Evolutionary conservation across 2,888 invertebrate genomes (phyloP), one percentile per base, ranked within the genome.

Genomic region (Nomada flava): DNA sequence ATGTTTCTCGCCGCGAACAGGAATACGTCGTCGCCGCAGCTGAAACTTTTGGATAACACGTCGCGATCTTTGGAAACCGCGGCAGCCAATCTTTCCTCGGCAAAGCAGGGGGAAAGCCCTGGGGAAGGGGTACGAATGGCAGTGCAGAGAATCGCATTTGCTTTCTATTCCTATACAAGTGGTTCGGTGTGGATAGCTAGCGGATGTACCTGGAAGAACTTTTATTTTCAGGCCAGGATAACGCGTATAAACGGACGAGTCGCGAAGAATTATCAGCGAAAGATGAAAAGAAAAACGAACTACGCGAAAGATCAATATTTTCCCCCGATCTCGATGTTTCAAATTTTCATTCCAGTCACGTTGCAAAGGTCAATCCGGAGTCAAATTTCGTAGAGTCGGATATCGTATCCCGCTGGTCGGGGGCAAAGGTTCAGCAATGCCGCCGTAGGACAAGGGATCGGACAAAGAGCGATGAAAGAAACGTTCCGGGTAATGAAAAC

Each of bases 1-100:
- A 47, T 67, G 67, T 67, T 73, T 67, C 67, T 67, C 67, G 29
- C 73, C 57, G 67, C 74, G 52, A 74, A 68, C 70, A 53, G 70
- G 18, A 75, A 70, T 44, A 53, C 60, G 69, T 62, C 69, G 26
- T 60, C 42, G 50, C 68, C 68, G 59, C 9, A 5, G n/a, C 60
- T n/a, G n/a, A 26, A 75, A 75, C 60, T 75, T 70, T 69, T 13
- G 26, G 42, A n/a, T 60, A 53, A 52, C 52, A 1, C 60, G 70
- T 70, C 52, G 52, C 18, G 60, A 74, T 36, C 23, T 15, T 52
- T 23, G 36, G 18, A 10, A 44, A 42, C 23, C 70, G 52, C 26
- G 20, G n/a, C 11, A 42, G 26, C 23, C 63, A 42, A 72, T 63
- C 53, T 44, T 63, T 63, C 7, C 18, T 23, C 23, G 52, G 52